These are phyloP conservation scores for Notothenia rossii DNA, from an alignment of 2,113 vertebrate species.

Conservation along the genomic window DNA sequence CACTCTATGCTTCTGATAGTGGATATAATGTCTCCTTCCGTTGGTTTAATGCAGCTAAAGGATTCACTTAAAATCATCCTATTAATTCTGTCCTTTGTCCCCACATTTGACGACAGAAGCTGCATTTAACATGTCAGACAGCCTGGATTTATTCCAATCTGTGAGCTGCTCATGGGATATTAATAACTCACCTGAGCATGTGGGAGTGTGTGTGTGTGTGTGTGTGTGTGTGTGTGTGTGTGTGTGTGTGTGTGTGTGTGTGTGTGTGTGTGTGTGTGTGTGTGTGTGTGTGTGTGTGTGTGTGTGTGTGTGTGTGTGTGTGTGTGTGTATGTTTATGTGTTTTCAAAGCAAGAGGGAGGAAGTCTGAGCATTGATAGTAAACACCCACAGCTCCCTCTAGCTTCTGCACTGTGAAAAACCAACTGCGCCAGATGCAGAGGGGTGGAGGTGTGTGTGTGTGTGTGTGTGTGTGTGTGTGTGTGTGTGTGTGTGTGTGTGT, in stretches of 20 bases:
- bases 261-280: conserved; percentile 22
- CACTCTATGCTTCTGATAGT: conserved; percentile 36
- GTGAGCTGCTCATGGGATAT: conserved; percentile 69
- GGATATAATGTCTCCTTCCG: conserved; percentile 57
- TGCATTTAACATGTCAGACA: conserved; percentile 56
- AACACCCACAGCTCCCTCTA: conserved; percentile 82
- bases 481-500: conserved; percentile 11
- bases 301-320: conserved; percentile 16
- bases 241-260: conserved; percentile 13
- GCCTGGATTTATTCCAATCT: conserved; percentile 55
- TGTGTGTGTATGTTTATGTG: conserved; percentile 16
- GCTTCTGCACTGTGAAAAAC: conserved; percentile 59
- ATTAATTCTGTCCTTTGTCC: conserved; percentile 40
- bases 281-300: conserved; percentile 20
- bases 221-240: conserved; percentile 17
- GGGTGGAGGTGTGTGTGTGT: background rate
- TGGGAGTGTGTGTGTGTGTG: conserved; percentile 34
- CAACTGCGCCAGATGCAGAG: conserved; percentile 35
- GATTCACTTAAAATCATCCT: conserved; percentile 62
- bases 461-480: background rate
- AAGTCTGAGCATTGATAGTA: conserved; percentile 13
- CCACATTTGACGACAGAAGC: conserved; percentile 52
- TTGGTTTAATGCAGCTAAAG: conserved; percentile 48
- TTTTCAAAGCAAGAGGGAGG: conserved; percentile 6
- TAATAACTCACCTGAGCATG: conserved; percentile 74